These are phyloP conservation scores for Pardalotus punctatus DNA, from an alignment of 2,113 vertebrate species.

Conservation along the genomic window DNA sequence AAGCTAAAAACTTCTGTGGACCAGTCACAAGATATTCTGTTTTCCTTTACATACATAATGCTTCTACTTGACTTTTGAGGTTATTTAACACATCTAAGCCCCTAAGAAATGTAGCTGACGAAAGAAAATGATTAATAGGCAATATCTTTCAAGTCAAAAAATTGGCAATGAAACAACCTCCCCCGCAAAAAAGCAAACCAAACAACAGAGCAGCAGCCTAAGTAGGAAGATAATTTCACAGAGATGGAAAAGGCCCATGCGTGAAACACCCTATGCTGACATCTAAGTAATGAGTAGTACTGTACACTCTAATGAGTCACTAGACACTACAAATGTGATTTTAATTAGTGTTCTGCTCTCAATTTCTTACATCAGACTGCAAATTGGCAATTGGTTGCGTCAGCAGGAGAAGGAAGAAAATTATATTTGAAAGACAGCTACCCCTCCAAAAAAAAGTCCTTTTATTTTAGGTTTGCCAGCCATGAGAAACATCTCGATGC, in stretches of 20 bases:
- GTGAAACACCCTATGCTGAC: neutral
- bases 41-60: neutral
- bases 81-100: neutral
- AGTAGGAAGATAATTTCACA: neutral
- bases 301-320: neutral
- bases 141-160: neutral
- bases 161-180: neutral
- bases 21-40: neutral
- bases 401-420: neutral
- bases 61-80: neutral
- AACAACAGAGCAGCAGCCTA: neutral
- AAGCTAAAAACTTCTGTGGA: neutral
- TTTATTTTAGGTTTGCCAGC: neutral
- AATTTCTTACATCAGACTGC: neutral
- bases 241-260: neutral
- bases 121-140: neutral
- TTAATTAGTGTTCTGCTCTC: neutral
- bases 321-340: neutral
- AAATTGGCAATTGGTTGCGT: neutral
- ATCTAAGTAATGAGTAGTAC: neutral
- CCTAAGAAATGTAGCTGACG: neutral
- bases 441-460: neutral
- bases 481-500: neutral
- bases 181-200: neutral
- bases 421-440: neutral